Evolutionary conservation across 1,140 invertebrate species (phyloP), one percentile per base, ranked within the genome.

Genomic region (Sitodiplosis mosellana): DNA sequence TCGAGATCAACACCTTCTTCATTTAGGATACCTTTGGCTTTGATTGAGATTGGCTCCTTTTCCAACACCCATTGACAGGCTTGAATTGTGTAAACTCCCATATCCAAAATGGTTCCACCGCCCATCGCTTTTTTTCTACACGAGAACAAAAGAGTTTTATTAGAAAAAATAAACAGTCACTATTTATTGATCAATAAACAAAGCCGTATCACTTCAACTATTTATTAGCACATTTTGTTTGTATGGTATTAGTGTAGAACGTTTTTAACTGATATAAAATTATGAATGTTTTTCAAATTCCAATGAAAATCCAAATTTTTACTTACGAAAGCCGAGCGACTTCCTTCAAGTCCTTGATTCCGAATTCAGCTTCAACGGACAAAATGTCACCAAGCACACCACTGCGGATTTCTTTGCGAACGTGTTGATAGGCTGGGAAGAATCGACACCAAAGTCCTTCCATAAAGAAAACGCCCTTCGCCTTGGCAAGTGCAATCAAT

Each of bases 391-490:
- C 85, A 45, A 87, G 71, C 15, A 63, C 68, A 47, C 73, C 73
- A 21, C 63, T 59, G 6, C 67, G 55, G 17, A 81, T 62, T 54
- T 75, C 70, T 50, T 75, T 64, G 45, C 70, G 67, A 12, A 86
- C 52, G 55, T 71, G 66, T 41, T 77, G 66, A 58, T 82, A 83
- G 40, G 72, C 69, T 14, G 82, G 82, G 53, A 83, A 80, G 55
- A 75, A 83, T 51, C 80, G 63, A 48, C 75, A 78, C 81, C 80
- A 85, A 55, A 80, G 69, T 38, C 72, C 87, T 67, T 89, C 87
- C 74, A 89, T 81, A 1, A 89, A 67, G 57, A 89, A 87, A 0
- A 83, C 59, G 33, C 77, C 73, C 52, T 77, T 77, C 19, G 68
- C 62, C 50, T 71, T 71, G 0, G 82, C 80, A 36, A 76, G 54